These are phyloP conservation scores for Axea sp. DNA, from an alignment of 2,888 invertebrate genomes.

Conservation along the genomic window DNA sequence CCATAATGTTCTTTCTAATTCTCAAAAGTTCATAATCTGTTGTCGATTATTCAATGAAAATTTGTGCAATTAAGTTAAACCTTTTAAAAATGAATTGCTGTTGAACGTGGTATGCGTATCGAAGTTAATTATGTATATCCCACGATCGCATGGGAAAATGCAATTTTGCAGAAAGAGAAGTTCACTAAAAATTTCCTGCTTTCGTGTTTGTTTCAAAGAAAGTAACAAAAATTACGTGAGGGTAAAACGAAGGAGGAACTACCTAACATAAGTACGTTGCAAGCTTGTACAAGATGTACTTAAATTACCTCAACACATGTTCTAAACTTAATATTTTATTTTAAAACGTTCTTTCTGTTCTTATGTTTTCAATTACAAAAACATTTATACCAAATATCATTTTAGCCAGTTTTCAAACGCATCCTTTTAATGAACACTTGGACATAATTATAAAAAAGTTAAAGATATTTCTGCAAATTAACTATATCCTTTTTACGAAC, in stretches of 20 bases:
- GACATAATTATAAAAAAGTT: no score
- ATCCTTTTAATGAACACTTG: no score
- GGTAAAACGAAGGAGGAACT: slow-evolving; percentile 3
- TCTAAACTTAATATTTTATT: slow-evolving; percentile 17
- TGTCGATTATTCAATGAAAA: no score
- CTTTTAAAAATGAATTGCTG: no score
- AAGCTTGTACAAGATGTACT: slow-evolving; percentile 22
- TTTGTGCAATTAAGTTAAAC: no score
- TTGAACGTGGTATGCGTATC: slow-evolving; percentile 11
- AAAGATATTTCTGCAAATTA: no score
- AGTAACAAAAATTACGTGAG: slow-evolving; percentile 25
- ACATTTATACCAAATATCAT: no score
- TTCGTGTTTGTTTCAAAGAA: slow-evolving; percentile 36
- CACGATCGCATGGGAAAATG: slow-evolving; percentile 34
- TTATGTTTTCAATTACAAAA: no score
- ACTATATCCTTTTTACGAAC: slow-evolving; percentile 6
- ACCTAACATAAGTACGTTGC: not conserved
- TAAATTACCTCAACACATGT: slow-evolving; percentile 22
- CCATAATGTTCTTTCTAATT: no score
- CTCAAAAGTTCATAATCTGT: no score
- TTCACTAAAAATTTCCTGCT: slow-evolving; percentile 15
- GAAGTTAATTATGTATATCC: slow-evolving; percentile 39
- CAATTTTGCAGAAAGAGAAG: slow-evolving; percentile 28
- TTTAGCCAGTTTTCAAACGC: no score
- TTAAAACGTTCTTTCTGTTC: no score